phyloP scores from a whole-genome alignment of 1,140 invertebrate species.

The Drosophila subobscura region DNA sequence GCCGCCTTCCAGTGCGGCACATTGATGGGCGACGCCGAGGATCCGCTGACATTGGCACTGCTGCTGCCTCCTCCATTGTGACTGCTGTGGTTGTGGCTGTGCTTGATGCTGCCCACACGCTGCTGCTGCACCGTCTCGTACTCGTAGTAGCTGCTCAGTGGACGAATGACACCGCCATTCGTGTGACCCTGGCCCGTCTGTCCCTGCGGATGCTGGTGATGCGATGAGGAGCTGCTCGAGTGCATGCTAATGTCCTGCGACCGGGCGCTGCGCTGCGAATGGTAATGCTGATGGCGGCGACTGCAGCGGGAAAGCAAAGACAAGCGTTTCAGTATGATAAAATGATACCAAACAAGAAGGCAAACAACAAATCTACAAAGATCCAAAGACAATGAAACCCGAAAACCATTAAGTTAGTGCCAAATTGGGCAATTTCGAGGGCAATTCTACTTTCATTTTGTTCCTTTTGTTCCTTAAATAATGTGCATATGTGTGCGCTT shows the following conservation, averaged over 20 bases:
- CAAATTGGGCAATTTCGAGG: no score
- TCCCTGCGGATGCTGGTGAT: slow-evolving; percentile 22
- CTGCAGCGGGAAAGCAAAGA: slow-evolving; percentile 78
- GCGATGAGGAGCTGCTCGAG: slow-evolving; percentile 50
- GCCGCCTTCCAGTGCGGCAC: slow-evolving; percentile 77
- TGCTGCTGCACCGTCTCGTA: slow-evolving; percentile 90
- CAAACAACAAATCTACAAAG: no score
- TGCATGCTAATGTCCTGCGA: slow-evolving; percentile 85
- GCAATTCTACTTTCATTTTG: no score
- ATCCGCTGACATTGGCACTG: slow-evolving; percentile 16
- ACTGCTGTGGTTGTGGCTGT: slow-evolving; percentile 52
- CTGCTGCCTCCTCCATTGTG: slow-evolving; percentile 7
- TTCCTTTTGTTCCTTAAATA: no score
- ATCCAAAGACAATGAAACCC: no score
- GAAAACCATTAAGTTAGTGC: no score
- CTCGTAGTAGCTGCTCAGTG: slow-evolving; percentile 92
- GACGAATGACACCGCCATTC: slow-evolving; percentile 83
- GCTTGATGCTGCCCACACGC: slow-evolving; percentile 80
- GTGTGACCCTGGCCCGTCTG: slow-evolving; percentile 21
- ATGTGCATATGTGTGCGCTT: neutral
- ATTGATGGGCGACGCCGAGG: slow-evolving; percentile 63
- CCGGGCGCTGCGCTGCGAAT: slow-evolving; percentile 89
- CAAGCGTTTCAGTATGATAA: slow-evolving; percentile 11
- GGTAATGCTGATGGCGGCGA: slow-evolving; percentile 89
- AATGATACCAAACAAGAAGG: neutral